Base-by-base conservation (phyloP, 2,797 vertebrate species). In the Parauchenoglanis ngamensis region DNA sequence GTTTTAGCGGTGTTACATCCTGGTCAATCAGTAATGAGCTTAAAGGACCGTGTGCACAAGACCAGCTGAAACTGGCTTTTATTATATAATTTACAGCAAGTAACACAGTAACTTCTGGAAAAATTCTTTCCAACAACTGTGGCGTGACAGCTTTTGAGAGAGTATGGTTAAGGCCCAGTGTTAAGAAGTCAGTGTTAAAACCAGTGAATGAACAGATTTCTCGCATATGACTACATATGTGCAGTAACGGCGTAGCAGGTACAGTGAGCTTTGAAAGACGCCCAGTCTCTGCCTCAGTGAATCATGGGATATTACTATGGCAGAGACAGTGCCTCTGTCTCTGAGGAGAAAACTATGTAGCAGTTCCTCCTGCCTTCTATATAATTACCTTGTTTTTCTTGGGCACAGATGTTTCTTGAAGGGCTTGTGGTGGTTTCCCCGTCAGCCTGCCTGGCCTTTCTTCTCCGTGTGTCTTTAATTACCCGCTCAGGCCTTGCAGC, bases 361-460 rank as follows among this genome's bases (percentile, higher is more conserved):
- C 89, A 84, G 85, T 90, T 88, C 89, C 86, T 90, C 85, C 73
- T 87, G 78, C 83, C 86, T 89, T 85, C 78, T 87, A 85, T 89
- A 84, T 92, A 92, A 91, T 92, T 92, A 90, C 90, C 90, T 91
- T 92, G 91, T 92, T 92, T 92, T 92, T 90, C 91, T 91, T 91
- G 87, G 90, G 89, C 90, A 89, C 91, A 92, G 90, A 91, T 91
- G 90, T 92, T 92, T 91, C 90, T 92, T 90, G 87, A 91, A 90
- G 90, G 89, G 89, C 90, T 88, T 85, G 80, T 86, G 85, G 89
- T 89, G 90, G 90, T 90, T 93, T 92, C 89, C 80, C 90, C 84
- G 86, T 91, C 88, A 88, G 83, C 88, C 86, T 88, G 86, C 85
- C 85, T 87, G 82, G 78, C 31, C 81, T 88, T 89, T 89, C 86